Base-by-base conservation (phyloP, 2,797 vertebrate species). In the Anguilla obscura region DNA sequence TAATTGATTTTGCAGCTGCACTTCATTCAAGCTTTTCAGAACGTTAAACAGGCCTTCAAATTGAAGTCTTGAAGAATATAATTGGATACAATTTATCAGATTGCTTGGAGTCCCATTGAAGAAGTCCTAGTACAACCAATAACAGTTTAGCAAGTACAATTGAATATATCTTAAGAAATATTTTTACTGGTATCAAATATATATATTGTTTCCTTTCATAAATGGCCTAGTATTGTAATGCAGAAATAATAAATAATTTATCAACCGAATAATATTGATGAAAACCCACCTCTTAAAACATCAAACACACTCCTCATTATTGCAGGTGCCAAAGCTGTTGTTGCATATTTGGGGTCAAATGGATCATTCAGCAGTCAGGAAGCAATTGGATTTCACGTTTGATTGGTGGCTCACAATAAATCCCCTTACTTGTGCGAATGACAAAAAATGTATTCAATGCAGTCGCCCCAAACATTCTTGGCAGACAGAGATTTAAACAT, bases 301-400 rank as follows among this genome's bases (percentile, higher is more conserved):
- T 52, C 27, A 48, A 87, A 84, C 16, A 54, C 27, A 69, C 84
- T 84, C 58, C 56, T 18, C 33, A 10, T 12, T 33, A 54, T 71
- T 30, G 14, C 50, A 66, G 18, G 9, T 18, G 12, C 10, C 40
- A 30, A 69, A 27, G 14, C 33, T 27, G 54, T 58, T 27, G 8
- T 36, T 45, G n/a, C 56, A 9, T 27, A 85, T 69, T 48, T 83
- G 58, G 48, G 86, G 79, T 56, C 82, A 90, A 83, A 87, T 90
- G 30, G 84, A 86, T 89, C 84, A 88, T 89, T 58, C 66, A 60
- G 71, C 89, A 85, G 87, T 88, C 69, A 6, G 82, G 60, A 84
- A 89, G 89, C 79, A 92, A 89, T 90, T 89, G 87, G 30, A 90
- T 90, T 92, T 91, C 89, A 89, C 89, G 85, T 90, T 89, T 90